Evolutionary conservation across 2,797 vertebrate species (phyloP).

Genomic region (Sebastes kiyomatsui): DNA sequence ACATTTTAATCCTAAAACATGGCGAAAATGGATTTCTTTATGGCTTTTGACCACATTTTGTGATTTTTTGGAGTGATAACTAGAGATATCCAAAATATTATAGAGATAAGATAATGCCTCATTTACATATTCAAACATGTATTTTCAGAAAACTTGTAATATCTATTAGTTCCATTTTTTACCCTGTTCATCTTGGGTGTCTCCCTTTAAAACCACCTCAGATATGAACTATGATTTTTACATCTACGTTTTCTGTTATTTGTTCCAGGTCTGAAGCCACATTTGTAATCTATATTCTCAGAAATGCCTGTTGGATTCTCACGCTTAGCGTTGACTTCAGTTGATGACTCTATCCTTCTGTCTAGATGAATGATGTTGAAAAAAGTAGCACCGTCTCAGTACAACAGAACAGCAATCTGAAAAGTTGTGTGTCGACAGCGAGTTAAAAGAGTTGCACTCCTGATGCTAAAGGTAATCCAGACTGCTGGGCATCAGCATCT

Average conservation of each 20-base stretch:
- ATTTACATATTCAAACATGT: too few species aligned
- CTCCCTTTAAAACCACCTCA: background rate
- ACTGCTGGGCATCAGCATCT: constrained; percentile 20
- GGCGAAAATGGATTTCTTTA: too few species aligned
- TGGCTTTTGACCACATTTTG: too few species aligned
- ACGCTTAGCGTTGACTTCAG: background rate
- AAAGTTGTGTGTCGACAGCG: background rate
- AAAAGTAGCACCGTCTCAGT: background rate
- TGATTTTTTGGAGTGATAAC: too few species aligned
- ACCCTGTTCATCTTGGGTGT: too few species aligned
- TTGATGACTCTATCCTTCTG: background rate
- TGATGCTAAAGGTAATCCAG: constrained; percentile 23
- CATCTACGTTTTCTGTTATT: background rate
- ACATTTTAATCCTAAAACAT: too few species aligned
- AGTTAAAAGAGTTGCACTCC: constrained; percentile 10
- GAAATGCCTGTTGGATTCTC: background rate
- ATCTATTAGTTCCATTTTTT: fast-evolving
- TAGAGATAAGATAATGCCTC: too few species aligned
- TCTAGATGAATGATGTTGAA: background rate
- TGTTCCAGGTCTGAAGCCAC: background rate
- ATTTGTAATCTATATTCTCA: background rate
- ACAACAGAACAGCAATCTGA: background rate
- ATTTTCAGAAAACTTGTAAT: too few species aligned
- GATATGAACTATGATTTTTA: background rate
- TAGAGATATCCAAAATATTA: too few species aligned